Evolutionary conservation across 2,797 vertebrate species (phyloP), one percentile per base, ranked within the genome.

Genomic region (Acestrorhynchus altus): DNA sequence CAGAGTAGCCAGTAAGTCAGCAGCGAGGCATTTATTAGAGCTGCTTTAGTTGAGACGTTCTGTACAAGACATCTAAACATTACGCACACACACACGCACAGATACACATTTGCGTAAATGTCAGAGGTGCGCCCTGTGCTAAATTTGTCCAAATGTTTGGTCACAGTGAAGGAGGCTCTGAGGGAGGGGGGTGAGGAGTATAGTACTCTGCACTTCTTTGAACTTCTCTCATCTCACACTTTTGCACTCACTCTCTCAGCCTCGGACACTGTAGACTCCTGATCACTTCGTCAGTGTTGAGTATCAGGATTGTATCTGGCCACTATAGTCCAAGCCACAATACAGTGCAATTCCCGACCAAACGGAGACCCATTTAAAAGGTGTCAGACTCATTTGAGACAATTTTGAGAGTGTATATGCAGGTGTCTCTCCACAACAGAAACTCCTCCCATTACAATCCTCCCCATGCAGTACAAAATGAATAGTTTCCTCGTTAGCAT

Each of bases 91-190:
- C 52, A 56, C 52, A 22, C 22, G 12, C 22, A 60, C 64, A 40
- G 40, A 46, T 40, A 63, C 46, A 54, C 74, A 80, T 74, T 75
- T 61, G 68, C 76, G 46, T 85, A 93, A 92, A 94, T 94, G 91
- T 93, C 91, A 94, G 88, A 89, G 90, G 90, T 92, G 91, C 88
- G 89, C 86, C 64, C 87, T 86, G 88, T 88, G 90, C 92, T 93
- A 93, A 92, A 94, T 94, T 92, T 87, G 90, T 92, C 90, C 77
- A 86, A 89, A 87, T 91, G 91, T 93, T 92, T 93, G 92, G 89
- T 87, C 87, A 85, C 84, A 90, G 86, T 92, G 84, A 81, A 85
- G 88, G 80, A 87, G 87, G 88, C 85, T 87, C 81, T 83, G 83
- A 81, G 83, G 84, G 60, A 87, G 68, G 72, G 49, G 77, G 57